Evolutionary conservation across 2,888 invertebrate genomes (phyloP), one percentile per base, ranked within the genome.

Genomic region (Perithous albicinctus): DNA sequence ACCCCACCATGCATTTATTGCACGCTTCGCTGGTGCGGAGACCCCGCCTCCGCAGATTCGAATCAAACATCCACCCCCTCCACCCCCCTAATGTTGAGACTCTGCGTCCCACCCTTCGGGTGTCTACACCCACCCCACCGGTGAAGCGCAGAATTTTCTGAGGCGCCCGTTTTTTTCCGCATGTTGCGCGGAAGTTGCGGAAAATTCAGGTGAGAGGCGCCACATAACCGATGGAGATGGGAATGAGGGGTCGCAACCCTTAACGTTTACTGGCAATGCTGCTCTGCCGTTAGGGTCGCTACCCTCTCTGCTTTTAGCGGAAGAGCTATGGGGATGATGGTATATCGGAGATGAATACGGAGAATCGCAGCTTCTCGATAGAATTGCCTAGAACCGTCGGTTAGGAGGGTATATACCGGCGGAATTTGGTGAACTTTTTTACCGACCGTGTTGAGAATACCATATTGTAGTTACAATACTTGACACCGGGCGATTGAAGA

Each of bases 1-100:
- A 72, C 80, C 76, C 76, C 76, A 66, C 76, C 72, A 72, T n/a
- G 32, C 32, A 59, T 66, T 66, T 56, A 20, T 66, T 29, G 63
- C 77, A 80, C 77, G 80, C 80, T 73, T 38, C 73, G 73, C 20
- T 77, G 72, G 67, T 26, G 76, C 77, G 56, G 61, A 80, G 66
- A 80, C 72, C 67, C 80, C 80, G 80, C 76, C 76, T 51, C 61
- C 80, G 72, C 48, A 46, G 41, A 66, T 66, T 61, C 5, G 18
- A 61, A 73, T 77, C 59, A 51, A 66, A 29, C 72, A 43, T 12
- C 41, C 41, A 43, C 41, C 41, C 41, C n/a, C 41, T 38, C 2
- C n/a, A 4, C n/a, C 41, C 41, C 12, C n/a, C n/a, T 15, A 12
- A 12, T 4, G 41, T 29, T 4, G 15, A n/a, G n/a, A n/a, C 41